phyloP scores from a whole-genome alignment of 1,140 invertebrate species.

The Harpegnathos saltator region DNA sequence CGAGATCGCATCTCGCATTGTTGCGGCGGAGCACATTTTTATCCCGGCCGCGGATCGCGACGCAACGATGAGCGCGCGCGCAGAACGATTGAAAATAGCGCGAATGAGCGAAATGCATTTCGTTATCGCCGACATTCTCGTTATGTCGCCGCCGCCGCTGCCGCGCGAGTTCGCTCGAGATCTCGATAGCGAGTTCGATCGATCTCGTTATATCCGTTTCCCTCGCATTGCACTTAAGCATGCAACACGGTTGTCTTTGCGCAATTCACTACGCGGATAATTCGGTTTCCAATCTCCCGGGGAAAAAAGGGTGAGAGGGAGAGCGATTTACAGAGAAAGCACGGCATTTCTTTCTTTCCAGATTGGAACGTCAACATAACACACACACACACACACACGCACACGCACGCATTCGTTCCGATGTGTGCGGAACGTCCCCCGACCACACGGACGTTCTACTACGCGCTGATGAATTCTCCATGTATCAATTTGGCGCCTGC shows the following conservation, averaged over 20 bases:
- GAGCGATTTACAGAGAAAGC: too few relatives aligned
- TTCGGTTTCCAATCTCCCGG: neutral
- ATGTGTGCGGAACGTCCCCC: too few relatives aligned
- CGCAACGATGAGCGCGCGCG: conserved; percentile 36
- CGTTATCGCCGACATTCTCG: conserved; percentile 9
- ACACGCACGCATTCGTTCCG: too few relatives aligned
- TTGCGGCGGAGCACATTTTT: conserved; percentile 47
- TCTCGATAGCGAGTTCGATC: too few relatives aligned
- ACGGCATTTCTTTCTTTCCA: neutral
- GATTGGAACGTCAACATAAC: neutral
- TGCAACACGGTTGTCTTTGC: neutral
- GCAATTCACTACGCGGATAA: neutral
- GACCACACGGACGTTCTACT: too few relatives aligned
- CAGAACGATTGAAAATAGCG: conserved; percentile 23
- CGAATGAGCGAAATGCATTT: conserved; percentile 32
- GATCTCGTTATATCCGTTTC: conserved; percentile 3
- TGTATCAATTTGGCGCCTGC: too few relatives aligned
- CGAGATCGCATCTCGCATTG: conserved; percentile 50
- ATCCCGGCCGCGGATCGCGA: conserved; percentile 59
- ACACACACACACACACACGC: too few relatives aligned
- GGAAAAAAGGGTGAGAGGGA: neutral
- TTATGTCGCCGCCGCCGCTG: neutral
- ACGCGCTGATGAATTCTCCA: too few relatives aligned
- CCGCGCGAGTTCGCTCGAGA: neutral
- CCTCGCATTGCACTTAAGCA: neutral